Percentiles rank a stretch among this genome's conserved stretches.
Evolutionary conservation across 2,888 invertebrate genomes (phyloP).

Genomic region (Sarcophaga subvicina): DNA sequence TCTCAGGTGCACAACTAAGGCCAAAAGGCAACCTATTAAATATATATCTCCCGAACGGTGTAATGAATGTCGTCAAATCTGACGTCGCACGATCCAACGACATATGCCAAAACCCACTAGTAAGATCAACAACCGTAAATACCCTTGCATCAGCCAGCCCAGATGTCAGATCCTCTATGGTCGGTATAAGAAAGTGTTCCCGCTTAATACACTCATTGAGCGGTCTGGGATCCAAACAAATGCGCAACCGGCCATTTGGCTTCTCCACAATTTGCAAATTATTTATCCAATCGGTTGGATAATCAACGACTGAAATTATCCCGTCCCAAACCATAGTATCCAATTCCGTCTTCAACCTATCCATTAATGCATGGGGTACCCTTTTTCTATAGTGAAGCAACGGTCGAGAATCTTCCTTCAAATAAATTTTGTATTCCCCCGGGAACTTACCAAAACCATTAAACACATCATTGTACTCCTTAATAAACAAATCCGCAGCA

Average conservation of each 20-base stretch:
- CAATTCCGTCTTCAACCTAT: too few relatives aligned
- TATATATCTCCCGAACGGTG: slow-evolving; percentile 11
- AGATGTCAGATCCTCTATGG: too few relatives aligned
- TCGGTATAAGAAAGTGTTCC: too few relatives aligned
- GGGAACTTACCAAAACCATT: too few relatives aligned
- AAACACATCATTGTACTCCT: too few relatives aligned
- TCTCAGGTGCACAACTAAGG: background rate
- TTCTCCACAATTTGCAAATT: slow-evolving; percentile 61
- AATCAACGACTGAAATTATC: slow-evolving; percentile 47
- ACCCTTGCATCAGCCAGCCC: too few relatives aligned
- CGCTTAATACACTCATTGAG: slow-evolving; percentile 11
- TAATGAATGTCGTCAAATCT: slow-evolving; percentile 13
- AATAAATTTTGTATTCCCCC: too few relatives aligned
- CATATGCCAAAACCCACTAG: too few relatives aligned
- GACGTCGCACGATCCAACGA: background rate
- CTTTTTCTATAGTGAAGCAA: too few relatives aligned
- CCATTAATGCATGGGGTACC: too few relatives aligned
- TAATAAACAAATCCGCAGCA: background rate
- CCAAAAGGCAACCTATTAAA: slow-evolving; percentile 8
- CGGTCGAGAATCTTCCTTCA: too few relatives aligned
- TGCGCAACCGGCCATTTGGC: slow-evolving; percentile 33
- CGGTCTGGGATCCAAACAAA: slow-evolving; percentile 58
- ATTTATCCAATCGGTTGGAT: slow-evolving; percentile 64
- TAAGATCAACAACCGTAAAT: too few relatives aligned
- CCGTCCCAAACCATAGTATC: background rate